Conservation (phyloP, 2,888 invertebrate genomes). For the Willowsia nigromaculata region DNA sequence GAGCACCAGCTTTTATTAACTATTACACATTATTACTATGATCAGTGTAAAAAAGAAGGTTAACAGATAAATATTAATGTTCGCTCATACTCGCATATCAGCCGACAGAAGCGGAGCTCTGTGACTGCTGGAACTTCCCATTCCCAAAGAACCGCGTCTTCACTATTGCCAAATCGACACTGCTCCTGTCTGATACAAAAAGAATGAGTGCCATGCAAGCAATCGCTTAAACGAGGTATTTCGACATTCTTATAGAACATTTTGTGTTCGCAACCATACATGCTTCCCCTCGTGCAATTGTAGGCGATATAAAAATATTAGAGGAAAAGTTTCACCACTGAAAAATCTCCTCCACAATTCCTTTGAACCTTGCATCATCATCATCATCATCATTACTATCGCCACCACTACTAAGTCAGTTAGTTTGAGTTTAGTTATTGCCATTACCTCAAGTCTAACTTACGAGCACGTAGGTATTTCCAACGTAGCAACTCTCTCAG, state of each 20-base stretch:
- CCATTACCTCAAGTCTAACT: neutral
- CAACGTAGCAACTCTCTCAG: constrained; percentile 7
- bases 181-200: neutral
- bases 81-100: neutral
- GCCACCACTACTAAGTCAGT: neutral
- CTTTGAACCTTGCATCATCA: constrained; percentile 39
- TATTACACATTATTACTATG: neutral
- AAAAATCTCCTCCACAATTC: neutral
- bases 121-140: constrained; percentile 24
- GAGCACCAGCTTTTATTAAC: neutral
- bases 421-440: neutral
- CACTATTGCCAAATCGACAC: constrained; percentile 3
- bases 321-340: constrained; percentile 7
- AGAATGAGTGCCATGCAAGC: neutral
- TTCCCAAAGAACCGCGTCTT: constrained; percentile 3
- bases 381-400: neutral
- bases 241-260: neutral
- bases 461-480: constrained; percentile 17
- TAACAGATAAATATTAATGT: constrained; percentile 16
- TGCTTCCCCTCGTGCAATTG: neutral
- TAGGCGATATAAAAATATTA: neutral
- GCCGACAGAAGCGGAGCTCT: neutral
- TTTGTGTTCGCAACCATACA: neutral
- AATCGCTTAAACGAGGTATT: neutral
- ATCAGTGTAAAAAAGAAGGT: constrained; percentile 29